A percentile compares a stretch with the other conserved stretches of the same genome.
Evolutionary conservation across 1,140 invertebrate species (phyloP).

Genomic region (Zaprionus capensis): DNA sequence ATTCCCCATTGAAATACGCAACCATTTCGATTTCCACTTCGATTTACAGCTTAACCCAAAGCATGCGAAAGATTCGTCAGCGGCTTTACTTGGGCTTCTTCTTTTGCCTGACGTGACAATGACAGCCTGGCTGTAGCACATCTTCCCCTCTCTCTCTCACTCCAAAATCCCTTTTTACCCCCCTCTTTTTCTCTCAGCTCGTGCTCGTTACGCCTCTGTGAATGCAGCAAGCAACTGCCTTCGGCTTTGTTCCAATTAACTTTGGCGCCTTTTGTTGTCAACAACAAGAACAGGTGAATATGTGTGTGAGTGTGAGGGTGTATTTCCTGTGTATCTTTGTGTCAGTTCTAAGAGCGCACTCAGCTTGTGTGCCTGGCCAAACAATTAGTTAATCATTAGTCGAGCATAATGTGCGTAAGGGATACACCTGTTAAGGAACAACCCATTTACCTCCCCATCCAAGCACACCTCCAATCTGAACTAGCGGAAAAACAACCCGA

Average conservation of each 20-base stretch:
- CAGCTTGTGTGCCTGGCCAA: conserved; percentile 28
- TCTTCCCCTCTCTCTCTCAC: background rate
- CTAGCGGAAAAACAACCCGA: background rate
- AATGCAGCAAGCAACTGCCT: conserved; percentile 29
- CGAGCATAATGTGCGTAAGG: conserved; percentile 44
- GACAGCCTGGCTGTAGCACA: conserved; percentile 13
- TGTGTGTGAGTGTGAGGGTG: conserved; percentile 14
- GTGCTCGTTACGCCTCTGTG: conserved; percentile 15
- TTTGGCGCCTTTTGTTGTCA: conserved; percentile 62
- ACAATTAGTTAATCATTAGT: conserved; percentile 65
- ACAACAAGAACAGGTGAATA: conserved; percentile 17
- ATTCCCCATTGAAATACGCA: background rate
- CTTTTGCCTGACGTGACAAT: conserved; percentile 36
- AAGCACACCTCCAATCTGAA: background rate
- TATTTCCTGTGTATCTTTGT: conserved; percentile 21
- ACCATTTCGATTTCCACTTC: background rate
- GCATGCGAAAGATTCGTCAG: background rate
- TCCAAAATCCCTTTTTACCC: background rate
- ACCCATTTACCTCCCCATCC: background rate
- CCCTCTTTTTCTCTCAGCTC: background rate
- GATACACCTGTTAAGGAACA: conserved; percentile 29
- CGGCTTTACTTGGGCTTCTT: conserved; percentile 21
- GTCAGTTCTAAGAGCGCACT: conserved; percentile 12
- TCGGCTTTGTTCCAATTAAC: conserved; percentile 66
- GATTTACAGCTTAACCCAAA: conserved; percentile 7